Base-by-base conservation (phyloP, 2,797 vertebrate species). In the Lateolabrax maculatus region DNA sequence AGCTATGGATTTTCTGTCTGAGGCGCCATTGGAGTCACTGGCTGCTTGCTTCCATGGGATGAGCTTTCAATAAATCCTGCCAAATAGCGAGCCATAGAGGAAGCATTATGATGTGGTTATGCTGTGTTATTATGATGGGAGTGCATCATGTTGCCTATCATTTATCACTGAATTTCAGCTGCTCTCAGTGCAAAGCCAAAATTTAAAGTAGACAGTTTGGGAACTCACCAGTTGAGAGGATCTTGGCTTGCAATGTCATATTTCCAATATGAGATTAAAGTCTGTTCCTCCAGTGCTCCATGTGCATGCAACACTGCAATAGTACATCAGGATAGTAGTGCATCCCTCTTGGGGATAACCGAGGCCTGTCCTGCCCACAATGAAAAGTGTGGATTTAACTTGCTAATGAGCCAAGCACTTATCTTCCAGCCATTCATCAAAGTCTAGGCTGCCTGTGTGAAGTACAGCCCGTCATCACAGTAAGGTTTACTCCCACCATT, bases 1-100 rank as follows among this genome's bases (percentile, higher is more conserved):
- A 77, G 80, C 53, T 89, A 92, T 92, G 68, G 90, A 94, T 91
- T 94, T 94, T 88, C 89, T 90, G 82, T 90, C 87, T 71, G 64
- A 80, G 73, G 76, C 4, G 19, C 84, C 78, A 85, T 72, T 65
- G 60, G 87, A 75, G 10, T 94, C 67, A 57, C 80, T 90, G 81
- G 51, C 76, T 80, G 77, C 75, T 77, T 69, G 78, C 86, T 80
- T 91, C 83, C 83, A 92, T 31, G 93, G 91, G 65, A 71, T 70
- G 88, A 74, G 82, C 21, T 72, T 92, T 85, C 79, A 80, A 93
- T 88, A 90, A 86, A 51, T 87, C 81, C 72, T 86, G 81, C 73
- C 83, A 88, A 90, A 88, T 43, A 79, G 74, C 43, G 0, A 71
- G 75, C 65, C 51, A 80, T 72, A 58, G 71, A 84, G 66, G 73